phyloP scores from a whole-genome alignment of 1,140 invertebrate genomes.

The Pseudomyrmex concolor region DNA sequence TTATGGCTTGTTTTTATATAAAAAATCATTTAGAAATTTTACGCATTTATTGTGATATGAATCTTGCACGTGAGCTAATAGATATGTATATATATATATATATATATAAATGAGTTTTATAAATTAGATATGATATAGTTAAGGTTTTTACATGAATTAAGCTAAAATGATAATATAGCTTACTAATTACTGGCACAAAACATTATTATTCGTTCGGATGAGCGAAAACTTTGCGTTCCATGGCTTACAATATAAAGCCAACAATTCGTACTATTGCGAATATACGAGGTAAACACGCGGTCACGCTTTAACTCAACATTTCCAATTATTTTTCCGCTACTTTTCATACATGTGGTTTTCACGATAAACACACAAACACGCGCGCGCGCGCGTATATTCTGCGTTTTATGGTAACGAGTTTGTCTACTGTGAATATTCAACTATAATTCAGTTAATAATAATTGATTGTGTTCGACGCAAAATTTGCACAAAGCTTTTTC shows the following conservation, averaged over 20 bases:
- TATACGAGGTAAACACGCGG: not conserved
- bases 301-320: not conserved
- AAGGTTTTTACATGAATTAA: constrained; percentile 26
- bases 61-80: not conserved
- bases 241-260: constrained; percentile 10
- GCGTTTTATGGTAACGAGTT: not conserved
- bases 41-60: not conserved
- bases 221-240: constrained; percentile 26
- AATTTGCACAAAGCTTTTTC: not conserved
- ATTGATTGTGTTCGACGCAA: not conserved
- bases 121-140: not conserved
- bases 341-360: not conserved
- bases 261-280: constrained; percentile 11
- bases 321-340: not conserved
- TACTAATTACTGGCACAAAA: constrained; percentile 22
- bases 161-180: not conserved
- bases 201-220: constrained; percentile 30
- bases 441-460: not conserved
- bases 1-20: no score
- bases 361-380: not conserved
- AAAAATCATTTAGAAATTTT: not conserved
- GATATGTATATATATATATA: no score
- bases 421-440: not conserved
- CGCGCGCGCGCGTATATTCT: not conserved
- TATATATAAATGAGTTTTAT: constrained; percentile 12